These are phyloP conservation scores for Sitobion miscanthi DNA, from an alignment of 1,140 invertebrate genomes.

Conservation along the genomic window DNA sequence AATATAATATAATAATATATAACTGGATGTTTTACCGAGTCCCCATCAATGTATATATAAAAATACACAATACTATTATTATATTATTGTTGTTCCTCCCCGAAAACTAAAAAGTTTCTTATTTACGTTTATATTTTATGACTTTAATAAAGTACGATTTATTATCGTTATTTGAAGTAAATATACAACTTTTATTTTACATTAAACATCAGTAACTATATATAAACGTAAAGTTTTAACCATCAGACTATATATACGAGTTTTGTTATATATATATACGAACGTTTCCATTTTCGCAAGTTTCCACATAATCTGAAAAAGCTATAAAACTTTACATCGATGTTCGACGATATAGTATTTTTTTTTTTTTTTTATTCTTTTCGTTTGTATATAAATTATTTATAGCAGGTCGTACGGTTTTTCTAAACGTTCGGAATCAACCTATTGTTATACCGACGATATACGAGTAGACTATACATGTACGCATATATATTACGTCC, in stretches of 20 bases:
- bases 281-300: slow-evolving; percentile 38
- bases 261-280: not conserved
- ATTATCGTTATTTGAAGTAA: slow-evolving; percentile 43
- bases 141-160: slow-evolving; percentile 54
- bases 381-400: slow-evolving; percentile 18
- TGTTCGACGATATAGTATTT: slow-evolving; percentile 35
- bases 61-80: not conserved
- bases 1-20: slow-evolving; percentile 12
- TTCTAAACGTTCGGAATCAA: slow-evolving; percentile 31
- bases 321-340: slow-evolving; percentile 50
- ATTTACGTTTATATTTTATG: slow-evolving; percentile 54
- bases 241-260: not conserved
- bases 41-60: not conserved
- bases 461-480: not conserved
- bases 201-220: slow-evolving; percentile 39
- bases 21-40: slow-evolving; percentile 24
- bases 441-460: slow-evolving; percentile 15
- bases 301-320: slow-evolving; percentile 51
- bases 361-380: not conserved
- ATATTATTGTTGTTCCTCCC: not conserved
- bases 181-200: slow-evolving; percentile 51
- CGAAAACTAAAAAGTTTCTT: slow-evolving; percentile 50
- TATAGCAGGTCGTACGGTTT: slow-evolving; percentile 9
- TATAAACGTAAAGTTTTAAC: slow-evolving; percentile 44
- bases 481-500: not conserved